Evolutionary conservation across 2,888 invertebrate species (phyloP).

Genomic region (Cataglyphis altisquamis): DNA sequence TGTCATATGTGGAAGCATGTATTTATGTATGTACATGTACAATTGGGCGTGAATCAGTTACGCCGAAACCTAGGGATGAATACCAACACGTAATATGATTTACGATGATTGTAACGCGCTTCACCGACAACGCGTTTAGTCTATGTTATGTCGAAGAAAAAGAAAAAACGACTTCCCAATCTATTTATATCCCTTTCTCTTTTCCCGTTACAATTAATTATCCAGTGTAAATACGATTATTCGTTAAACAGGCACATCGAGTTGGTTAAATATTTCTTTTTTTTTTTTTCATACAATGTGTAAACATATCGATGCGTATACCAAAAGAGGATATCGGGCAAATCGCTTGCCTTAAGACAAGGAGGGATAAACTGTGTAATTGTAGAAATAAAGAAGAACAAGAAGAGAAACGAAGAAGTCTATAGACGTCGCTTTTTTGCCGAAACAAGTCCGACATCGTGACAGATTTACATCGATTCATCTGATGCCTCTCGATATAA

Average conservation of each 20-base stretch:
- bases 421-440: slow-evolving; percentile 27
- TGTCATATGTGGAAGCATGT: slow-evolving; percentile 78
- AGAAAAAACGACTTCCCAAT: slow-evolving; percentile 37
- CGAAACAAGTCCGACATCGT: slow-evolving; percentile 46
- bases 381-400: slow-evolving; percentile 17
- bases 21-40: slow-evolving; percentile 66
- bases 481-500: slow-evolving; percentile 61
- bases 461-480: slow-evolving; percentile 52
- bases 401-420: slow-evolving; percentile 25
- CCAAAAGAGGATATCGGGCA: slow-evolving; percentile 44
- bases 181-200: slow-evolving; percentile 53
- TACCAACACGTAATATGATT: slow-evolving; percentile 59
- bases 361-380: slow-evolving; percentile 45
- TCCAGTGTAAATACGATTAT: slow-evolving; percentile 78
- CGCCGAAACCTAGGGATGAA: slow-evolving; percentile 50
- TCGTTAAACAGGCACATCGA: slow-evolving; percentile 85
- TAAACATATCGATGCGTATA: slow-evolving; percentile 60
- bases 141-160: slow-evolving; percentile 49
- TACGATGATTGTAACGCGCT: slow-evolving; percentile 66
- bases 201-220: slow-evolving; percentile 64
- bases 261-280: slow-evolving; percentile 82
- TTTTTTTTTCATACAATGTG: slow-evolving; percentile 60
- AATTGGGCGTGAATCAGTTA: slow-evolving; percentile 55
- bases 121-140: slow-evolving; percentile 38
- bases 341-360: slow-evolving; percentile 43